Evolutionary conservation across 2,888 invertebrate genomes (phyloP), one percentile per base, ranked within the genome.

Genomic region (Melitaea athalia): DNA sequence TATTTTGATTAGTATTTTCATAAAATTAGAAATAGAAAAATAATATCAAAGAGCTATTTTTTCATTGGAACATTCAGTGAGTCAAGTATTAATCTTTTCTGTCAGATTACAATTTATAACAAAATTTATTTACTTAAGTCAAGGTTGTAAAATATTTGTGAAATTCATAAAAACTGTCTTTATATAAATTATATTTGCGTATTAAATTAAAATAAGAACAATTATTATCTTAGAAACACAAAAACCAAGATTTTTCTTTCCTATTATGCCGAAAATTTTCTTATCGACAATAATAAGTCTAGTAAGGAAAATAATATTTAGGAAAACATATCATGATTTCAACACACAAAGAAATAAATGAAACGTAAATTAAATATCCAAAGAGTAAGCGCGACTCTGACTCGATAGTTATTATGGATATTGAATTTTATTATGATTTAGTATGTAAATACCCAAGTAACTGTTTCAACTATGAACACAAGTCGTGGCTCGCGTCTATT

Each of bases 11-110:
- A 57, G n/a, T 57, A 87, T 89, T 85, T 85, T 87, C 89, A 86
- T 91, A 91, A 91, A 91, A 92, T 91, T 89, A 92, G 91, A 89
- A 88, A 91, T 92, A 92, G 91, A 92, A 92, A 92, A 92, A 92
- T 92, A 92, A 92, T 92, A 92, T 92, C 90, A 92, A 91, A 91
- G 86, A 89, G 85, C 89, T 89, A 86, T 85, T 57, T 57, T 86
- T 84, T 83, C 81, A 86, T 87, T 87, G 90, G 89, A 91, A 90
- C 90, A 87, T 89, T 85, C 72, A 79, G 81, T 84, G 82, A 86
- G 87, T 89, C 86, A 85, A 82, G 78, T 83, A 24, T 81, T 66
- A 63, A 64, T 63, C 43, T 71, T 73, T 70, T 68, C 70, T 73
- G 68, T 72, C 68, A 67, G 73, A 70, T 69, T 70, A 73, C 53